Conservation (phyloP, 1,140 invertebrate genomes). For the Sycobia sp. region DNA sequence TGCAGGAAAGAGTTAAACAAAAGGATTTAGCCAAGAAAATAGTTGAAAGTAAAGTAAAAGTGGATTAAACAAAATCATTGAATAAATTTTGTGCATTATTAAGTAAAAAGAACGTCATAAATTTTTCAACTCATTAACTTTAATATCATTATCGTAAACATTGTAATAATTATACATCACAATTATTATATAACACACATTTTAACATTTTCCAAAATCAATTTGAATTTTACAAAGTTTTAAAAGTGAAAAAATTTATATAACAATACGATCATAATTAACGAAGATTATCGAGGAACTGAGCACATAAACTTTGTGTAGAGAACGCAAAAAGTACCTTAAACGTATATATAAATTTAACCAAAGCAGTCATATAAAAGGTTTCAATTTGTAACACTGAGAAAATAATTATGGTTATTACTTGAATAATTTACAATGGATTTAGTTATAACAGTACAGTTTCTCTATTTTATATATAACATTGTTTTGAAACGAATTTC, state of each 20-base stretch:
- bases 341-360: neutral
- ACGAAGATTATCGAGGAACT: neutral
- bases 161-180: neutral
- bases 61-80: conserved; percentile 37
- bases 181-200: neutral
- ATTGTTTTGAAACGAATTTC: too few relatives aligned
- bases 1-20: neutral
- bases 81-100: conserved; percentile 33
- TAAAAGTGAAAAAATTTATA: too few relatives aligned
- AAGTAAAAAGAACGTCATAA: neutral
- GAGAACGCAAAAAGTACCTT: too few relatives aligned
- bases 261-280: conserved; percentile 1
- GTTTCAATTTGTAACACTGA: neutral
- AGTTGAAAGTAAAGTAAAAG: conserved; percentile 3
- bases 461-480: too few relatives aligned
- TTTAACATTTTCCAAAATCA: neutral
- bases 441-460: too few relatives aligned
- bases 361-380: neutral
- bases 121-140: too few relatives aligned
- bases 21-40: neutral
- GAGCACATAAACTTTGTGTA: too few relatives aligned
- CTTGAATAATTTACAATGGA: too few relatives aligned
- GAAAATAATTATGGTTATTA: too few relatives aligned
- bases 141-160: neutral
- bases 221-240: neutral